Conservation (phyloP, 2,888 invertebrate genomes). For the Drosophila testacea region DNA sequence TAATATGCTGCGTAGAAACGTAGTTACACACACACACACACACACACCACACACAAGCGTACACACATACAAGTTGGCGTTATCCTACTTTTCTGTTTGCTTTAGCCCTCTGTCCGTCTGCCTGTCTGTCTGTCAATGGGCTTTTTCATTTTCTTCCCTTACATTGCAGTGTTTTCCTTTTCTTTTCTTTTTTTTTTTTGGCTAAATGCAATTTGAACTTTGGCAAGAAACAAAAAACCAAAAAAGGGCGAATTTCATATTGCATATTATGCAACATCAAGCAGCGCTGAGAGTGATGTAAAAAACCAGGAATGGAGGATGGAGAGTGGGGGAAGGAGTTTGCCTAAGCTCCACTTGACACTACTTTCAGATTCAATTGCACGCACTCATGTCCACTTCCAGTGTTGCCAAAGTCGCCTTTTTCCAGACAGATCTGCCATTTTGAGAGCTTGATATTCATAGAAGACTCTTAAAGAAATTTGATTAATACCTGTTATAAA, state of each 20-base stretch:
- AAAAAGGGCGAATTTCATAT: conserved; percentile 33
- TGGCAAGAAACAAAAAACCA: conserved; percentile 24
- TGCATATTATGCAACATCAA: conserved; percentile 50
- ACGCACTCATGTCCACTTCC: conserved; percentile 49
- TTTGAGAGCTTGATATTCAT: too few relatives aligned
- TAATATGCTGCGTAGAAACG: too few relatives aligned
- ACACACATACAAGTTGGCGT: conserved; percentile 33
- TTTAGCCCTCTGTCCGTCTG: conserved; percentile 16
- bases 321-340: background rate
- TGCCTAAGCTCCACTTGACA: conserved; percentile 27
- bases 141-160: conserved; percentile 42
- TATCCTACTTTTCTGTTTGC: conserved; percentile 54
- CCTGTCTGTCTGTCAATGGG: conserved; percentile 49
- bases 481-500: too few relatives aligned
- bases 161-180: conserved; percentile 32
- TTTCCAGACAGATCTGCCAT: too few relatives aligned
- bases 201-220: conserved; percentile 75
- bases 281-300: background rate
- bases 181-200: conserved; percentile 38
- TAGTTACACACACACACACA: conserved; percentile 2
- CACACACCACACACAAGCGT: conserved; percentile 14
- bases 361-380: conserved; percentile 74
- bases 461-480: too few relatives aligned
- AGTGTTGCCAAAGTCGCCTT: too few relatives aligned
- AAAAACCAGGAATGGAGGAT: background rate